A percentile compares a stretch with the other conserved stretches of the same genome.
Conservation (phyloP, 2,113 vertebrate genomes). For the Chunga burmeisteri region DNA sequence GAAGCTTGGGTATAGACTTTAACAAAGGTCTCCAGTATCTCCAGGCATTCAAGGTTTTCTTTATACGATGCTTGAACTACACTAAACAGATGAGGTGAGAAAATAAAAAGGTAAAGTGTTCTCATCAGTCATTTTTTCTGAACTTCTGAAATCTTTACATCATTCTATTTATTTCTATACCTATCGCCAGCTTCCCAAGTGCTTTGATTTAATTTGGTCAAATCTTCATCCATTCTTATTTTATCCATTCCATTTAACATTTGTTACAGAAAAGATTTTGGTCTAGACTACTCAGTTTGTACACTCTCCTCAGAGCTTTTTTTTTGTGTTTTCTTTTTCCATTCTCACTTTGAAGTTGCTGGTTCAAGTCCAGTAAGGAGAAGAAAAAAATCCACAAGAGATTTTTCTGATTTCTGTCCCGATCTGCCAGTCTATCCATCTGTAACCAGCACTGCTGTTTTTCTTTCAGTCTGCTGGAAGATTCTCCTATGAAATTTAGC, state of each 20-base stretch:
- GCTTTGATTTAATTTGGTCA: neutral
- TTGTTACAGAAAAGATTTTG: neutral
- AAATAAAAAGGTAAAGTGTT: neutral
- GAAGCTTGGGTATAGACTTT: neutral
- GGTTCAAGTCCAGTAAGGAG: neutral
- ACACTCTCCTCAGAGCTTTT: neutral
- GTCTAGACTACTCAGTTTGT: neutral
- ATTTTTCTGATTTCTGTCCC: neutral
- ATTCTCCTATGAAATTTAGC: neutral
- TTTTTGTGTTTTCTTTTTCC: neutral
- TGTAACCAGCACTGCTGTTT: neutral
- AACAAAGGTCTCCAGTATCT: neutral
- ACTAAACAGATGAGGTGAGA: neutral
- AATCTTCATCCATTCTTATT: neutral
- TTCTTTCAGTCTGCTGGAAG: neutral
- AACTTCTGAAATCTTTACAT: neutral
- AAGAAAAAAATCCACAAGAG: neutral
- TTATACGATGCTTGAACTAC: neutral
- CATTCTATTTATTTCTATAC: neutral
- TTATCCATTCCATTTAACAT: neutral
- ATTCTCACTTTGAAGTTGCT: neutral
- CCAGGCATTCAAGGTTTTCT: neutral
- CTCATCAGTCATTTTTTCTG: neutral
- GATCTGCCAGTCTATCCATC: neutral
- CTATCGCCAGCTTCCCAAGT: neutral